phyloP scores from a whole-genome alignment of 2,888 invertebrate genomes.

The Folsomia candida region DNA sequence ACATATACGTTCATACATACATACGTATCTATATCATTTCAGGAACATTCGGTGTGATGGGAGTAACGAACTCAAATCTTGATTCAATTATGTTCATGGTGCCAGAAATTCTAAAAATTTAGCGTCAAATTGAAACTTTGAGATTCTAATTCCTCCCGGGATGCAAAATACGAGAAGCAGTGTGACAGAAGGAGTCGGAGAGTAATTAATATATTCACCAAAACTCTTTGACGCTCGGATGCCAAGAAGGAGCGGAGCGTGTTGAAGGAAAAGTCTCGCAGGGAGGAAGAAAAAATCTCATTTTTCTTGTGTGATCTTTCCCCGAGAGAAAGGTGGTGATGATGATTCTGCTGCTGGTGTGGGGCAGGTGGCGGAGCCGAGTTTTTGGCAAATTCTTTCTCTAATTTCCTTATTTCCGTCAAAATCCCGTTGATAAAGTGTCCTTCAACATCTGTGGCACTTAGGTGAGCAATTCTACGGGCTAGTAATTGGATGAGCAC shows the following conservation, averaged over 20 bases:
- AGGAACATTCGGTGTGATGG: too few species aligned
- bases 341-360: too few species aligned
- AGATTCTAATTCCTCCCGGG: too few species aligned
- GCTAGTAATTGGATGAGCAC: slow-evolving; percentile 46
- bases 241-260: slow-evolving; percentile 44
- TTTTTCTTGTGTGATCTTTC: not conserved
- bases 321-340: not conserved
- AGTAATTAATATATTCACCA: too few species aligned
- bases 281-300: not conserved
- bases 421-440: slow-evolving; percentile 48
- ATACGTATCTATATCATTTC: too few species aligned
- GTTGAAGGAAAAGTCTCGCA: slow-evolving; percentile 44
- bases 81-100: too few species aligned
- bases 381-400: slow-evolving; percentile 10
- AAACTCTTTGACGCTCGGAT: slow-evolving; percentile 45
- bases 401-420: slow-evolving; percentile 42
- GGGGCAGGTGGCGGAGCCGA: not conserved
- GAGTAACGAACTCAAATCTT: too few species aligned
- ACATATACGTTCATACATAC: too few species aligned
- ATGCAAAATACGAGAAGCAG: too few species aligned
- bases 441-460: slow-evolving; percentile 47
- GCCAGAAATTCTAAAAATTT: too few species aligned
- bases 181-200: too few species aligned
- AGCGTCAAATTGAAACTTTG: too few species aligned
- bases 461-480: slow-evolving; percentile 47